phyloP scores from a whole-genome alignment of 2,888 invertebrate genomes.

The Aleiodes testaceus region DNA sequence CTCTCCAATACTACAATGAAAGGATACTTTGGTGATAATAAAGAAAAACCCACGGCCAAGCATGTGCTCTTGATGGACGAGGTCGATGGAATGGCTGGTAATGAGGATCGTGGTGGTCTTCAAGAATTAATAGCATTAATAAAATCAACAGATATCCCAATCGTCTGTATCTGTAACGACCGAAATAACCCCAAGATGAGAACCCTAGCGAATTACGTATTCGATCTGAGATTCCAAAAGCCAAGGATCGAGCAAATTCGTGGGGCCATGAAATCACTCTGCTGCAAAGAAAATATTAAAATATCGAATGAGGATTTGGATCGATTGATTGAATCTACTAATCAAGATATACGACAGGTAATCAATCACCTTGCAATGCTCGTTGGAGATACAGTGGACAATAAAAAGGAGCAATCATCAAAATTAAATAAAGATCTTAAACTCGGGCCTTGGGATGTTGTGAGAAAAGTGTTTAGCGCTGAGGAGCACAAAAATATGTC shows the following conservation, averaged over 20 bases:
- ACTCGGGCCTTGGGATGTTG: constrained; percentile 95
- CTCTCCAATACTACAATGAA: constrained; percentile 84
- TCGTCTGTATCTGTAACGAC: constrained; percentile 99
- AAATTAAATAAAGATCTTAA: constrained; percentile 87
- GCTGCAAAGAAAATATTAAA: constrained; percentile 91
- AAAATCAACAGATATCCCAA: constrained; percentile 88
- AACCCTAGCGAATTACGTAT: constrained; percentile 93
- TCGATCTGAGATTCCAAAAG: constrained; percentile 89
- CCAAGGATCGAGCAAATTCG: constrained; percentile 93
- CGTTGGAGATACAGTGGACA: constrained; percentile 70
- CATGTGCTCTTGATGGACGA: constrained; percentile 99
- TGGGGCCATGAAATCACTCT: constrained; percentile 92
- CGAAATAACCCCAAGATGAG: constrained; percentile 94
- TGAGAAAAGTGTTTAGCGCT: constrained; percentile 89
- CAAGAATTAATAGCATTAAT: constrained; percentile 95
- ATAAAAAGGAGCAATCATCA: constrained; percentile 54
- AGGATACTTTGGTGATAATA: constrained; percentile 78
- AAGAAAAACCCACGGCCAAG: constrained; percentile 73
- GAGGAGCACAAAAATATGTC: constrained; percentile 86
- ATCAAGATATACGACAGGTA: constrained; percentile 95
- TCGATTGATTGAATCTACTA: constrained; percentile 89
- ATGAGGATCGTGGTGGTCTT: constrained; percentile 98
- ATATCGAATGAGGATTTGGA: constrained; percentile 84
- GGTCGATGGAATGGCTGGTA: constrained; percentile 99
- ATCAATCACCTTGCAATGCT: constrained; percentile 92